These are phyloP conservation scores for Opisthograptis luteolata DNA, from an alignment of 2,888 invertebrate genomes.

Conservation along the genomic window DNA sequence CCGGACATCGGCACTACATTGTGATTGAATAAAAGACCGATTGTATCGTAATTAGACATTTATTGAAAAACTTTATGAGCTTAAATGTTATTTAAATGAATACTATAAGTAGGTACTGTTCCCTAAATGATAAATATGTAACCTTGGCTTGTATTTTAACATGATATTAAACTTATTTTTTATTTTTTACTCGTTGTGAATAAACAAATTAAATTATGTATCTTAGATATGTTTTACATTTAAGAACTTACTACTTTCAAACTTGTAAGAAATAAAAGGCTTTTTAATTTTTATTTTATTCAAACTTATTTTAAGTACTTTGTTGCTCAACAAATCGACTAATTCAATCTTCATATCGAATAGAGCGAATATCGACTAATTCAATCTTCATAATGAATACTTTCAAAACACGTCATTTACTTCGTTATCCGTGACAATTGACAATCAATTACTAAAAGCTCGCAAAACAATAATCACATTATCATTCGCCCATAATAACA, in stretches of 20 bases:
- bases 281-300: too few species aligned
- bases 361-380: slow-evolving; percentile 21
- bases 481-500: slow-evolving; percentile 82
- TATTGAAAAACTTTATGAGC: slow-evolving; percentile 15
- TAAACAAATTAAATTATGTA: too few species aligned
- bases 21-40: slow-evolving; percentile 46
- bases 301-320: too few species aligned
- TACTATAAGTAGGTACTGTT: too few species aligned
- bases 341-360: slow-evolving; percentile 29
- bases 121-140: too few species aligned
- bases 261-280: too few species aligned
- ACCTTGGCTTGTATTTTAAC: too few species aligned
- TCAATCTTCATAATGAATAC: slow-evolving; percentile 43
- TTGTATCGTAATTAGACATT: slow-evolving; percentile 46
- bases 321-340: slow-evolving; percentile 22
- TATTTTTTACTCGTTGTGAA: too few species aligned
- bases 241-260: too few species aligned
- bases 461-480: slow-evolving; percentile 84
- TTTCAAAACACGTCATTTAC: slow-evolving; percentile 69
- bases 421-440: slow-evolving; percentile 79
- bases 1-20: slow-evolving; percentile 42
- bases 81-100: not conserved
- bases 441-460: slow-evolving; percentile 75
- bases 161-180: too few species aligned
- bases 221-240: too few species aligned